Percentiles rank a stretch among this genome's conserved stretches.
Conservation (phyloP, 2,797 vertebrate genomes). For the Rhodeus uyekii region DNA sequence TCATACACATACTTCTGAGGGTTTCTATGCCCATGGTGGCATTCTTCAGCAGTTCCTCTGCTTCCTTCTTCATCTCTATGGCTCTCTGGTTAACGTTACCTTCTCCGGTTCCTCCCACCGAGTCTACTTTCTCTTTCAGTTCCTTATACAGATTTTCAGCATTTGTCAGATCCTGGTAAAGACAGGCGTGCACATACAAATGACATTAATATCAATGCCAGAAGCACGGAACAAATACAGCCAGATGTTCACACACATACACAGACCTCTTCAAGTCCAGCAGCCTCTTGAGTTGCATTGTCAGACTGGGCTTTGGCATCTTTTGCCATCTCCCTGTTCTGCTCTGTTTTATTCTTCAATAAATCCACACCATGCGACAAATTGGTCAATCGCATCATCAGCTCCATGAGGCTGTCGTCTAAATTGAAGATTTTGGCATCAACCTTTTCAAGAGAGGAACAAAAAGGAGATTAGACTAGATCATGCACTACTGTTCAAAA, state of each 20-base stretch:
- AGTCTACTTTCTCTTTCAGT: slow-evolving; percentile 72
- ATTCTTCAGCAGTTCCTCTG: slow-evolving; percentile 75
- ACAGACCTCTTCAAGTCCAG: slow-evolving; percentile 74
- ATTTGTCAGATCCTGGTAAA: slow-evolving; percentile 72
- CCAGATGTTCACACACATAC: neutral
- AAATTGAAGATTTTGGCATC: slow-evolving; percentile 67
- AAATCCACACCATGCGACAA: slow-evolving; percentile 69
- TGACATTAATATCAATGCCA: neutral
- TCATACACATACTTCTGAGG: slow-evolving; percentile 74
- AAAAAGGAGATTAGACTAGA: neutral
- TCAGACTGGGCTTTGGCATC: slow-evolving; percentile 71
- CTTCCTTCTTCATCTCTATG: slow-evolving; percentile 73
- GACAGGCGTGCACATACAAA: slow-evolving; percentile 11
- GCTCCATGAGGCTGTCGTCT: slow-evolving; percentile 73
- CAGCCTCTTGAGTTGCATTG: slow-evolving; percentile 67
- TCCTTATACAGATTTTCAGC: slow-evolving; percentile 70
- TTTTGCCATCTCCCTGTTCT: slow-evolving; percentile 69
- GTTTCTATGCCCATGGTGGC: slow-evolving; percentile 74
- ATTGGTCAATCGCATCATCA: slow-evolving; percentile 73
- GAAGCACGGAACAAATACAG: neutral
- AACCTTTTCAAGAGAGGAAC: slow-evolving; percentile 65
- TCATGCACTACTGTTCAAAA: neutral
- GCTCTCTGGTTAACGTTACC: slow-evolving; percentile 69
- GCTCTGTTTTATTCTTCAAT: slow-evolving; percentile 71
- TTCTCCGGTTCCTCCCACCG: slow-evolving; percentile 63